These are phyloP conservation scores for Melinopterus prodromus DNA, from an alignment of 2,888 invertebrate genomes.

Conservation along the genomic window DNA sequence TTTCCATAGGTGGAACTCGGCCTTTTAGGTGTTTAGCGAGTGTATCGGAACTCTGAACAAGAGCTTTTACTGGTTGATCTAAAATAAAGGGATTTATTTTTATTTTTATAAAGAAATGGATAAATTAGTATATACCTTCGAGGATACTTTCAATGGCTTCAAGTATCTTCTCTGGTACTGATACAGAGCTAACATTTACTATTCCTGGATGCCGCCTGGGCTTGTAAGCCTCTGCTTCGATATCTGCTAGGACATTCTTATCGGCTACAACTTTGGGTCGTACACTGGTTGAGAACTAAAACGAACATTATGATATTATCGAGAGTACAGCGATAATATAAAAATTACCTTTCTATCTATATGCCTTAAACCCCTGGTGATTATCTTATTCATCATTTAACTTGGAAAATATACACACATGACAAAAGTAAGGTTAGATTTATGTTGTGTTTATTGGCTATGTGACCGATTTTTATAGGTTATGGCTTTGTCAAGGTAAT, in stretches of 20 bases:
- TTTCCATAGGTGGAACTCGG: constrained; percentile 73
- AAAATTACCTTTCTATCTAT: not conserved
- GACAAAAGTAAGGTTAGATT: not conserved
- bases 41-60: constrained; percentile 64
- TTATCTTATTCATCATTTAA: not conserved
- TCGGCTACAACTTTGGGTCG: constrained; percentile 63
- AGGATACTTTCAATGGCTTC: constrained; percentile 65
- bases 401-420: not conserved
- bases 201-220: constrained; percentile 79
- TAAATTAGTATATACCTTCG: constrained; percentile 59
- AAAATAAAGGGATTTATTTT: not conserved
- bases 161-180: constrained; percentile 69
- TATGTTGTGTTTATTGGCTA: not conserved
- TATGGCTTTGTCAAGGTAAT: not conserved
- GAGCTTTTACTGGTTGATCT: constrained; percentile 67
- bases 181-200: constrained; percentile 62
- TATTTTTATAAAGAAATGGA: no score
- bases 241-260: constrained; percentile 60
- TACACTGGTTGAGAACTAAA: constrained; percentile 51
- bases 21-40: constrained; percentile 69
- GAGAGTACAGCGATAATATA: not conserved
- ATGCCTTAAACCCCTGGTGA: not conserved
- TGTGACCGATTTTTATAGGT: no score
- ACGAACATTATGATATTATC: not conserved
- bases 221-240: constrained; percentile 66